phyloP scores from a whole-genome alignment of 2,888 invertebrate species.

The Tipula unca region DNA sequence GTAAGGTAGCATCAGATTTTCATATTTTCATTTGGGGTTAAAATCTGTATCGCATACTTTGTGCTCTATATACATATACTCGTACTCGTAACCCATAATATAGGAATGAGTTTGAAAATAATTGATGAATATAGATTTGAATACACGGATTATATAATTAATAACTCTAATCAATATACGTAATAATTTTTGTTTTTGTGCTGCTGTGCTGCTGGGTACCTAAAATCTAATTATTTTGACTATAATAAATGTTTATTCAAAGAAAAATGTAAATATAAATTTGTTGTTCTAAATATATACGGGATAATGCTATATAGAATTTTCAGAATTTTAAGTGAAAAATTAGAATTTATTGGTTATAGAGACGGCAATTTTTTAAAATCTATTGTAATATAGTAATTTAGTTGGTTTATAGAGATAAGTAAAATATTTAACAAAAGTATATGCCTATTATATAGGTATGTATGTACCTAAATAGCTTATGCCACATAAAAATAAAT shows the following conservation, averaged over 20 bases:
- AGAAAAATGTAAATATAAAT: neutral
- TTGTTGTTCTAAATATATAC: neutral
- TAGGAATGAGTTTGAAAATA: neutral
- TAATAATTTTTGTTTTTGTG: neutral
- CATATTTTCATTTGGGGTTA: neutral
- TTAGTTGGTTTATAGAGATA: neutral
- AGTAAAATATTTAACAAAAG: neutral
- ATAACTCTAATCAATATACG: neutral
- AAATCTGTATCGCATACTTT: neutral
- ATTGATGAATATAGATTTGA: neutral
- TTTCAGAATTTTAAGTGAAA: neutral
- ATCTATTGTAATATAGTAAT: neutral
- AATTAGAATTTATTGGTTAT: neutral
- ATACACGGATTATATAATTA: constrained; percentile 8
- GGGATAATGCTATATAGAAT: neutral
- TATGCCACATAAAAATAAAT: neutral
- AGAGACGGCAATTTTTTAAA: neutral
- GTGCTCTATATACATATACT: neutral
- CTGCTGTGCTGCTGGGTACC: neutral
- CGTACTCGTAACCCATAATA: too few species aligned
- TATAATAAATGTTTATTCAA: constrained; percentile 8
- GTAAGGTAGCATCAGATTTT: neutral
- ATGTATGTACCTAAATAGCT: neutral
- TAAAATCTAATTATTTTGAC: constrained; percentile 8
- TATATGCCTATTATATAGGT: too few species aligned